Conservation (phyloP, 2,113 vertebrate genomes). For the Equus przewalskii region DNA sequence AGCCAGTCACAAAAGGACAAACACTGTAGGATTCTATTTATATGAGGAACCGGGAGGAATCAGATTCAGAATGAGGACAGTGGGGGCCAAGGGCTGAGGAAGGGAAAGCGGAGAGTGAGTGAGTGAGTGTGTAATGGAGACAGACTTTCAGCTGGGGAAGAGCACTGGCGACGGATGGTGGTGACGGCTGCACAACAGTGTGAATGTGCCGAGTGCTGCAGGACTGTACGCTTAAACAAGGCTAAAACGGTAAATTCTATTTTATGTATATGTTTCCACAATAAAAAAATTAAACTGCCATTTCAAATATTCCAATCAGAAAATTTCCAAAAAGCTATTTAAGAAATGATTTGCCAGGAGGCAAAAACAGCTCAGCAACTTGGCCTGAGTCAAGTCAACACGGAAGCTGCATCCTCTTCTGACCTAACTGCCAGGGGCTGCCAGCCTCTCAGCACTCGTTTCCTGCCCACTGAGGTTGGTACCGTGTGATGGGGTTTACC, state of each 20-base stretch:
- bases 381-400: background rate
- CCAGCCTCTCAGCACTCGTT: background rate
- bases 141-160: no score
- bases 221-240: background rate
- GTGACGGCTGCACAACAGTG: background rate
- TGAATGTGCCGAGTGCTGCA: no score
- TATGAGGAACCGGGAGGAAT: rapidly evolving
- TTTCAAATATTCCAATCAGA: background rate
- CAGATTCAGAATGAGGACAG: no score
- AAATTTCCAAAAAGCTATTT: background rate
- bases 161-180: background rate
- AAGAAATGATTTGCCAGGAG: background rate
- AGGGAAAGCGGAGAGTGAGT: background rate
- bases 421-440: background rate
- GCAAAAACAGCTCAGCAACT: background rate
- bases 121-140: background rate
- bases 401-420: background rate
- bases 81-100: background rate
- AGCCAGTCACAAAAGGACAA: background rate
- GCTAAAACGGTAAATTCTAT: background rate
- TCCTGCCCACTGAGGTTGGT: background rate
- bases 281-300: background rate
- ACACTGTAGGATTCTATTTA: background rate
- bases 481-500: rapidly evolving
- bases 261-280: background rate